These are phyloP conservation scores for Prolemur simus DNA, from an alignment of 2,113 vertebrate species.

Conservation along the genomic window DNA sequence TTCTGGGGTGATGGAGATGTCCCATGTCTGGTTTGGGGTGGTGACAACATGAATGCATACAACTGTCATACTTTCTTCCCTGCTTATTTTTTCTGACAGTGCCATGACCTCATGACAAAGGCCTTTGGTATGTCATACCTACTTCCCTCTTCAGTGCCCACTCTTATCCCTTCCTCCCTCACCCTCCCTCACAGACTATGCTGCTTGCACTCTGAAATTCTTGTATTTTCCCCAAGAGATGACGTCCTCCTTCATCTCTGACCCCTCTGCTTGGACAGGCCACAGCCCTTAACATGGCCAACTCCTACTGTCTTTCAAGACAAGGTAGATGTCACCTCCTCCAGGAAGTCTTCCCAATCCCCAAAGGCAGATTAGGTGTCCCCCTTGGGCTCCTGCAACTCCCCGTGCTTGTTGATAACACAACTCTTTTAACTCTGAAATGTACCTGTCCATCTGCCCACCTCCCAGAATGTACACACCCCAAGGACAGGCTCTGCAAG, in stretches of 20 bases:
- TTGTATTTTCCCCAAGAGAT: not conserved
- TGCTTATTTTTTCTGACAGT: not conserved
- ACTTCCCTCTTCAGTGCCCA: not conserved
- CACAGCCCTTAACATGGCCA: not conserved
- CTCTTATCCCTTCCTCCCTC: not conserved
- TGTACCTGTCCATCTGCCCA: not conserved
- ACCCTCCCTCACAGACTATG: not conserved
- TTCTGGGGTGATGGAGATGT: not conserved
- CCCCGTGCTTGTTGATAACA: not conserved
- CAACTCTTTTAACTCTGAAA: not conserved
- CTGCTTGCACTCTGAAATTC: not conserved
- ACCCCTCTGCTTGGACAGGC: not conserved
- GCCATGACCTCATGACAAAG: not conserved
- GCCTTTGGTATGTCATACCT: not conserved
- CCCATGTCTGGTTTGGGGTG: not conserved
- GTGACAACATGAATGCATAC: not conserved
- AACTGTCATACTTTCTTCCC: not conserved
- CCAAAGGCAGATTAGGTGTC: not conserved
- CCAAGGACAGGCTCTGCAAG: not conserved
- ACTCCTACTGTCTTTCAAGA: not conserved
- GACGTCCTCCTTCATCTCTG: not conserved
- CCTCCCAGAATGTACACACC: not conserved
- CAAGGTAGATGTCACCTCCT: not conserved
- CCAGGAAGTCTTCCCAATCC: not conserved
- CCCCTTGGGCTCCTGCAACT: not conserved